Evolutionary conservation across 2,113 vertebrate genomes (phyloP).

Genomic region (Ptyas mucosa): DNA sequence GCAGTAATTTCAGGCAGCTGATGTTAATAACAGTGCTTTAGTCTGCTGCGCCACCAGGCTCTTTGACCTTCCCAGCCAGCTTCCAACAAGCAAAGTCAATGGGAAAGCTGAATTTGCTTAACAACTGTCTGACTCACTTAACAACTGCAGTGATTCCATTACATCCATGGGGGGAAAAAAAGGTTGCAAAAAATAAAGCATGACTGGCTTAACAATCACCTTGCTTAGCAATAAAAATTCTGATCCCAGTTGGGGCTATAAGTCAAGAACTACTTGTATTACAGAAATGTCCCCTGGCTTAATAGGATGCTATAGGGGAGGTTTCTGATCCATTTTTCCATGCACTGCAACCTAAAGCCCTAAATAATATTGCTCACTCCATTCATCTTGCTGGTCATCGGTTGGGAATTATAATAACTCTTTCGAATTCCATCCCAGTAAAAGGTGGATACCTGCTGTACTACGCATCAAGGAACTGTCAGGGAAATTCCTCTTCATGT

Average conservation of each 20-base stretch:
- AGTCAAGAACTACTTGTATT: background rate
- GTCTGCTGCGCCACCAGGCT: no score
- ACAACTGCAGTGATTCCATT: background rate
- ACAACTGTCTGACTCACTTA: background rate
- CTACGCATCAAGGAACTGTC: background rate
- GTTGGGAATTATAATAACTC: background rate
- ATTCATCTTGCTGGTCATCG: background rate
- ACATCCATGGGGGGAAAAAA: background rate
- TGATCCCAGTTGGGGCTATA: background rate
- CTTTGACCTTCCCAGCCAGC: background rate
- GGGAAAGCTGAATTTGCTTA: background rate
- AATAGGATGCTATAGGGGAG: background rate
- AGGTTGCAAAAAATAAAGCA: background rate
- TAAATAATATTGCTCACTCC: background rate
- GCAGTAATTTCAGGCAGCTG: no score
- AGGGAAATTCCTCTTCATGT: background rate
- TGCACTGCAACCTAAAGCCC: background rate
- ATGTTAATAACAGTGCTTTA: no score
- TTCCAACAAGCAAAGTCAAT: background rate
- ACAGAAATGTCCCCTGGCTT: background rate
- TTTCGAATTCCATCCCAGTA: background rate
- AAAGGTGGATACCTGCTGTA: background rate
- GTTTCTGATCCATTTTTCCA: background rate
- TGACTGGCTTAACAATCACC: no score
- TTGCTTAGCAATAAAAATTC: background rate